phyloP scores from a whole-genome alignment of 2,888 invertebrate genomes.

The Sarcophaga carnaria region DNA sequence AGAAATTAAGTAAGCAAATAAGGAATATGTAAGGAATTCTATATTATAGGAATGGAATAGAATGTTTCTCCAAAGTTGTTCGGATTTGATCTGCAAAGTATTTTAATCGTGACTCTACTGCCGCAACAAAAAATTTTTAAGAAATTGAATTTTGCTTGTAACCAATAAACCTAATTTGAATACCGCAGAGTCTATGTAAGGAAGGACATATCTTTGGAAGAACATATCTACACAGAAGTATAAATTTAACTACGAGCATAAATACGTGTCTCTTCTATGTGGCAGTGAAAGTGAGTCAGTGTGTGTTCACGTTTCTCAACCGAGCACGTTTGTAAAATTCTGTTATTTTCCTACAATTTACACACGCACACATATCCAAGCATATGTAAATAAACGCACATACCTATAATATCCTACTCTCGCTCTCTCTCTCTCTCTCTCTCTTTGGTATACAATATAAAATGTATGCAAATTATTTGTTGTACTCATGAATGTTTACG shows the following conservation, averaged over 20 bases:
- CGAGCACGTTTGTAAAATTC: slow-evolving; percentile 33
- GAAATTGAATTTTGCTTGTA: not conserved
- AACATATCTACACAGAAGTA: not conserved
- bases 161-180: not conserved
- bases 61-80: too few species aligned
- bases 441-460: not conserved
- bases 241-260: not conserved
- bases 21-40: too few species aligned
- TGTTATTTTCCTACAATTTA: slow-evolving; percentile 5
- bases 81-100: too few species aligned
- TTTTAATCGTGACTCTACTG: too few species aligned
- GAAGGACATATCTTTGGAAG: too few species aligned
- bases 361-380: too few species aligned
- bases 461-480: slow-evolving; percentile 46
- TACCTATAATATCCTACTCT: too few species aligned
- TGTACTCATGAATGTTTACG: not conserved
- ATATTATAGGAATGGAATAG: too few species aligned
- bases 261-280: not conserved
- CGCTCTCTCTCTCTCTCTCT: too few species aligned
- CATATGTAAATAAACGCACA: too few species aligned
- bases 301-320: slow-evolving; percentile 29
- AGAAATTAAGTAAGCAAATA: too few species aligned
- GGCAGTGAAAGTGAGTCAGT: not conserved
- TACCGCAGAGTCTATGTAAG: not conserved
- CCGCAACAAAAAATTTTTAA: not conserved